phyloP scores from a whole-genome alignment of 2,113 vertebrate genomes.

The Pipa parva region DNA sequence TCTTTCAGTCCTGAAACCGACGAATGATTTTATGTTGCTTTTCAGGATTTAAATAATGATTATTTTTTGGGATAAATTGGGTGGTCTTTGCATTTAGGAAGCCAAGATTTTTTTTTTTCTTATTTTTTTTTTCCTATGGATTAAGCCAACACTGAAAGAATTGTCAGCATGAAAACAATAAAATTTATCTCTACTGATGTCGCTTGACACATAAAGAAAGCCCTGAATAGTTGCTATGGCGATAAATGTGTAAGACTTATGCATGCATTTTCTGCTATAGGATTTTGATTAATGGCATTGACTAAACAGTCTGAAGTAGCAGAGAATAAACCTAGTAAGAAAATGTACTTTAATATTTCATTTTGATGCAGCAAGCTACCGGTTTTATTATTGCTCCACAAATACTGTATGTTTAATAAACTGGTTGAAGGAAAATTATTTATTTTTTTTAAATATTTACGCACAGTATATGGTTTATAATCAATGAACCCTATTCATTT shows the following conservation, averaged over 20 bases:
- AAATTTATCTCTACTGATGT: conserved; percentile 95
- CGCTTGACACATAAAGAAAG: conserved; percentile 98
- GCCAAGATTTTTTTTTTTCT: conserved; percentile 70
- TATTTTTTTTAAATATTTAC: conserved; percentile 60
- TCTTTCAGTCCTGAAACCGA: neutral
- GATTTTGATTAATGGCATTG: conserved; percentile 85
- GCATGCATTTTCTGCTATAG: conserved; percentile 93
- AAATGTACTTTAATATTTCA: conserved; percentile 36
- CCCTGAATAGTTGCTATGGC: conserved; percentile 96
- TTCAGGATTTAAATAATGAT: conserved; percentile 34
- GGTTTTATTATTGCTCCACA: conserved; percentile 37
- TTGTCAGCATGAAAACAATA: conserved; percentile 91
- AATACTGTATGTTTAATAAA: conserved; percentile 35
- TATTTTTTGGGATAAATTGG: conserved; percentile 48
- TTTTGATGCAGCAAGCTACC: conserved; percentile 31
- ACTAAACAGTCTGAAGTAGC: conserved; percentile 70
- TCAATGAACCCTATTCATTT: neutral
- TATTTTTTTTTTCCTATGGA: conserved; percentile 73
- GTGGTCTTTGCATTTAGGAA: conserved; percentile 59
- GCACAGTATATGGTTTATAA: conserved; percentile 46
- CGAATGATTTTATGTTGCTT: conserved; percentile 32
- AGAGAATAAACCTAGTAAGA: conserved; percentile 58
- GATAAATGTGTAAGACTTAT: conserved; percentile 99
- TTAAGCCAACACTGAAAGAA: conserved; percentile 77
- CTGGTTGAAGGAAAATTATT: conserved; percentile 47